A percentile compares a stretch with the other conserved stretches of the same genome.
These are phyloP conservation scores for Listrodromus nycthemerus DNA, from an alignment of 2,888 invertebrate species.

Conservation along the genomic window DNA sequence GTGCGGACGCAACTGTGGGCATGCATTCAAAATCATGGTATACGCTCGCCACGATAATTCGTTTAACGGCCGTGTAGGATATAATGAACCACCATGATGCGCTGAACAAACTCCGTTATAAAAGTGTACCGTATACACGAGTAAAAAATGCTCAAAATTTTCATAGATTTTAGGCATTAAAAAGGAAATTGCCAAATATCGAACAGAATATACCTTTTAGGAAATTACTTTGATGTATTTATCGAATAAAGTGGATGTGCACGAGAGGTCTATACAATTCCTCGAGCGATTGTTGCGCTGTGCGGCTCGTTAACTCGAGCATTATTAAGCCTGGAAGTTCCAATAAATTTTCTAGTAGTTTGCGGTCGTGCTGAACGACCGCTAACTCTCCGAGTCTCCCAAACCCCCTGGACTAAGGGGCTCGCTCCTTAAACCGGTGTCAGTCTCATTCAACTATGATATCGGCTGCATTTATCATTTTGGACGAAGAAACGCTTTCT, in stretches of 20 bases:
- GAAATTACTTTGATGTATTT: background rate
- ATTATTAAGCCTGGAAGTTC: constrained; percentile 77
- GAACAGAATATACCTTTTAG: background rate
- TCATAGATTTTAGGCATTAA: background rate
- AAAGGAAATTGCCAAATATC: background rate
- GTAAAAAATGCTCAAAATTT: background rate
- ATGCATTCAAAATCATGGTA: constrained; percentile 49
- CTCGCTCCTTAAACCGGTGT: constrained; percentile 68
- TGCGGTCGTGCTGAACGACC: constrained; percentile 75
- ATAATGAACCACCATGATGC: constrained; percentile 59
- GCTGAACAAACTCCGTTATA: constrained; percentile 5
- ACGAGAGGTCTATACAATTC: background rate
- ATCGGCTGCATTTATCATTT: constrained; percentile 20
- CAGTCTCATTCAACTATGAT: constrained; percentile 69
- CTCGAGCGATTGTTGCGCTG: background rate
- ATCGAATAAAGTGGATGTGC: constrained; percentile 22
- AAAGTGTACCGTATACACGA: constrained; percentile 14
- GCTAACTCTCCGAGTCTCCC: constrained; percentile 62
- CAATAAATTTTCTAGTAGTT: constrained; percentile 80
- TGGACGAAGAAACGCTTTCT: no score
- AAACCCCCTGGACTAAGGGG: constrained; percentile 29
- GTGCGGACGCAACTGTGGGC: constrained; percentile 22
- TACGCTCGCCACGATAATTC: constrained; percentile 55
- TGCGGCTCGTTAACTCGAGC: constrained; percentile 36
- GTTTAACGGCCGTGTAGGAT: constrained; percentile 52